Evolutionary conservation across 2,797 vertebrate genomes (phyloP).

Genomic region (Hydrophis major): DNA sequence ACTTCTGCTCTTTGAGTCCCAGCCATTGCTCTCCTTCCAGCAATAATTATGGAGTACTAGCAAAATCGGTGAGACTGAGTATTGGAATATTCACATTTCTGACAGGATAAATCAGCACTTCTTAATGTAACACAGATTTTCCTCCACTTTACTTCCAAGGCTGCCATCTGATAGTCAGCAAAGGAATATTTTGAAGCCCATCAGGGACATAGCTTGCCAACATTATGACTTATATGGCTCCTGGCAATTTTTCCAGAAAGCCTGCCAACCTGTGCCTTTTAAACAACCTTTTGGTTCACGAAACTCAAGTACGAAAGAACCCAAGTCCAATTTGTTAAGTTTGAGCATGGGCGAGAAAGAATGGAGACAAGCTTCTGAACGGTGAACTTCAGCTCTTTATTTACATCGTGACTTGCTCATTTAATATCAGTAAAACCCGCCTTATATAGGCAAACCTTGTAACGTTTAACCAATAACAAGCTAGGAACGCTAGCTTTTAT

Average conservation of each 20-base stretch:
- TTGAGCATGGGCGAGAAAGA: too few relatives aligned
- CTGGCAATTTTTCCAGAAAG: neutral
- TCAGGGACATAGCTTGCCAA: slow-evolving; percentile 1
- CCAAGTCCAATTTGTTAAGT: neutral
- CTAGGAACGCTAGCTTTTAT: too few relatives aligned
- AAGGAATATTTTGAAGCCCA: neutral
- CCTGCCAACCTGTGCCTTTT: neutral
- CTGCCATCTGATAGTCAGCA: neutral
- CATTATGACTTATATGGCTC: neutral
- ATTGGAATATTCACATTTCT: neutral
- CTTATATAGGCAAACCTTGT: too few relatives aligned
- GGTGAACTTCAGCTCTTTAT: too few relatives aligned
- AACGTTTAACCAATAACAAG: too few relatives aligned
- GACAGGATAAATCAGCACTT: neutral
- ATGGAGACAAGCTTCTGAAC: too few relatives aligned
- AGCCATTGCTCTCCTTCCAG: neutral
- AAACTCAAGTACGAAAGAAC: neutral
- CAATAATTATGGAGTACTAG: neutral
- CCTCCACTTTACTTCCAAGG: neutral
- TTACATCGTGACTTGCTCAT: too few relatives aligned
- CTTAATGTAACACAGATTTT: neutral
- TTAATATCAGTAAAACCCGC: too few relatives aligned
- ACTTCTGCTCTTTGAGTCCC: neutral
- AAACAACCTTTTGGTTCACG: neutral
- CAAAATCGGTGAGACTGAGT: neutral